These are phyloP conservation scores for Pedionomus torquatus DNA, from an alignment of 2,113 vertebrate species.

Conservation along the genomic window DNA sequence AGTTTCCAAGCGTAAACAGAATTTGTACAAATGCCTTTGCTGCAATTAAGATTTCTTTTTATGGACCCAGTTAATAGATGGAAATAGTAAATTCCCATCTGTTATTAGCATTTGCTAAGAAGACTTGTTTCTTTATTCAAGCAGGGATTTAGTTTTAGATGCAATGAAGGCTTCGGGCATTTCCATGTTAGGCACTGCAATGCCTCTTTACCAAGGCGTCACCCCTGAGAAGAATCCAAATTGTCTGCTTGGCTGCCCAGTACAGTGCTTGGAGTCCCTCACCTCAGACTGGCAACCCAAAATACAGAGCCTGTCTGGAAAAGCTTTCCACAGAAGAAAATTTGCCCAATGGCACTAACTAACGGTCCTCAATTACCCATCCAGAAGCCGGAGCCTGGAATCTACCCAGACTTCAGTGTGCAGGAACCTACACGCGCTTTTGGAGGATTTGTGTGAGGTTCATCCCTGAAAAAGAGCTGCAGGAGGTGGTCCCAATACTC, in stretches of 20 bases:
- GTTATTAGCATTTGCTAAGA: background rate
- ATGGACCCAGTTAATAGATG: background rate
- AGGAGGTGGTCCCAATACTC: background rate
- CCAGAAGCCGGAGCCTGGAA: background rate
- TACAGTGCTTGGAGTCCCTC: background rate
- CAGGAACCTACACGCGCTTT: background rate
- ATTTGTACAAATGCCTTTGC: background rate
- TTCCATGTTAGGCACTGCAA: background rate
- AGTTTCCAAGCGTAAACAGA: slow-evolving; percentile 10
- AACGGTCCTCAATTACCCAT: background rate
- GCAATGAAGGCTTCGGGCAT: background rate
- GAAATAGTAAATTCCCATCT: background rate
- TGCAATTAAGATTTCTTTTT: background rate
- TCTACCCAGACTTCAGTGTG: background rate
- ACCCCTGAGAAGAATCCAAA: background rate
- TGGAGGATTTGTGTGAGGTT: background rate
- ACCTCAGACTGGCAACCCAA: background rate
- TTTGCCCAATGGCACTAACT: background rate
- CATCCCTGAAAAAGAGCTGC: background rate
- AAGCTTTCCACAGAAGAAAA: background rate
- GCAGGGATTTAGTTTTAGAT: background rate
- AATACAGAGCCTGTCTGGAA: background rate
- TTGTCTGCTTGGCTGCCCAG: background rate
- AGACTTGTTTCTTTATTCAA: background rate
- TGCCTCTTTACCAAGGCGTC: background rate